phyloP scores from a whole-genome alignment of 2,113 vertebrate genomes.

The Neolamprologus longior region DNA sequence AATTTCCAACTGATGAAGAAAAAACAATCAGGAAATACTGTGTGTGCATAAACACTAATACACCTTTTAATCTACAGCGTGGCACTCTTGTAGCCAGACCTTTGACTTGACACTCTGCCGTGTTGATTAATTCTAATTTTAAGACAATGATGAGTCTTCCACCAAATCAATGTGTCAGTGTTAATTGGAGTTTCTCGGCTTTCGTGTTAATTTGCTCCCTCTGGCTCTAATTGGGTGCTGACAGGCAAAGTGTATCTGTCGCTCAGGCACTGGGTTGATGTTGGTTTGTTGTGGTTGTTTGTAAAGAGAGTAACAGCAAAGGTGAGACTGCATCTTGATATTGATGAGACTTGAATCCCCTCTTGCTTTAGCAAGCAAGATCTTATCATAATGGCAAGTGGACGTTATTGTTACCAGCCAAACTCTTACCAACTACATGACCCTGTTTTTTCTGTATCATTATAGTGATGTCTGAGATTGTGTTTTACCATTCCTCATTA shows the following conservation, averaged over 20 bases:
- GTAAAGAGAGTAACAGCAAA: background rate
- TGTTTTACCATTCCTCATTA: background rate
- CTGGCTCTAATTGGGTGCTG: slow-evolving; percentile 46
- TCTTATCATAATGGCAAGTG: background rate
- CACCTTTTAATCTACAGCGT: slow-evolving; percentile 2
- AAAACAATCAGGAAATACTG: background rate
- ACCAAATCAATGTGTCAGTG: slow-evolving; percentile 56
- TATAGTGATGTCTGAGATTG: background rate
- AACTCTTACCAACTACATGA: background rate
- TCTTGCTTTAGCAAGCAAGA: background rate
- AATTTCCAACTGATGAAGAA: background rate
- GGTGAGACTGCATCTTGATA: background rate
- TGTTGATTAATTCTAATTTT: slow-evolving; percentile 68
- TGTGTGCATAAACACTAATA: background rate
- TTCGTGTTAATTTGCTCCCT: slow-evolving; percentile 45
- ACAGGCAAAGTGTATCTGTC: slow-evolving; percentile 22
- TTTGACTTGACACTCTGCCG: slow-evolving; percentile 17
- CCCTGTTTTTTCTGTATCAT: background rate
- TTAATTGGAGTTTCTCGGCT: slow-evolving; percentile 61
- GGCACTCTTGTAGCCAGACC: background rate
- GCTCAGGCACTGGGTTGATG: background rate
- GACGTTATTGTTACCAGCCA: background rate
- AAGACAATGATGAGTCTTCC: slow-evolving; percentile 48
- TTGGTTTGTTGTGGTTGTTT: background rate
- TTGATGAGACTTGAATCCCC: background rate